A percentile compares a stretch with the other conserved stretches of the same genome.
These are phyloP conservation scores for Tipula vernalis DNA, from an alignment of 2,888 invertebrate genomes.

Conservation along the genomic window DNA sequence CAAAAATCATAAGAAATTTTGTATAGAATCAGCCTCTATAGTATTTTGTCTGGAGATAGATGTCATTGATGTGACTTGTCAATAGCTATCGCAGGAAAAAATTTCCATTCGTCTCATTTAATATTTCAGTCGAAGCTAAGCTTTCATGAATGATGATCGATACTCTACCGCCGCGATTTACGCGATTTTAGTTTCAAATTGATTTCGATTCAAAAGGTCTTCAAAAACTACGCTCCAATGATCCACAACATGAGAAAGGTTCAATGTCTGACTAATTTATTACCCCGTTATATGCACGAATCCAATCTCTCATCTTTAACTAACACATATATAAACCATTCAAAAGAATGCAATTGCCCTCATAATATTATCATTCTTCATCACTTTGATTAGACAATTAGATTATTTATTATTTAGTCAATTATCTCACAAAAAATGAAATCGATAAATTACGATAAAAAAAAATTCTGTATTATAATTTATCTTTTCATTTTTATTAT, in stretches of 20 bases:
- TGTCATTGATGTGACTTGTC: too few relatives aligned
- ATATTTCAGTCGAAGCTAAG: too few relatives aligned
- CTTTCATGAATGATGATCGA: too few relatives aligned
- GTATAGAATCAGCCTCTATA: too few relatives aligned
- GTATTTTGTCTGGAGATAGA: too few relatives aligned
- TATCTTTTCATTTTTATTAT: background rate
- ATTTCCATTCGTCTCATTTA: too few relatives aligned
- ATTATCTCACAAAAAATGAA: background rate
- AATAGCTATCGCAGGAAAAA: too few relatives aligned
- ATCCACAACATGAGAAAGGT: background rate
- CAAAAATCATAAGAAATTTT: too few relatives aligned
- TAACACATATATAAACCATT: background rate
- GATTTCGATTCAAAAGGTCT: too few relatives aligned
- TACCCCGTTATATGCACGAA: background rate
- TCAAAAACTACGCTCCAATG: too few relatives aligned
- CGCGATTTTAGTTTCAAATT: too few relatives aligned
- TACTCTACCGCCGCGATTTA: too few relatives aligned
- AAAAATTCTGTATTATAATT: background rate
- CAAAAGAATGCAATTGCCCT: background rate
- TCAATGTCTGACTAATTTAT: background rate
- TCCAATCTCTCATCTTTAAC: background rate
- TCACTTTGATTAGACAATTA: background rate
- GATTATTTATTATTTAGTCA: conserved; percentile 4
- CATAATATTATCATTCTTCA: background rate
- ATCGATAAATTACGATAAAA: conserved; percentile 4